A percentile compares a stretch with the other conserved stretches of the same genome.
Conservation (phyloP, 2,888 invertebrate species). For the Ichneumon xanthorius region DNA sequence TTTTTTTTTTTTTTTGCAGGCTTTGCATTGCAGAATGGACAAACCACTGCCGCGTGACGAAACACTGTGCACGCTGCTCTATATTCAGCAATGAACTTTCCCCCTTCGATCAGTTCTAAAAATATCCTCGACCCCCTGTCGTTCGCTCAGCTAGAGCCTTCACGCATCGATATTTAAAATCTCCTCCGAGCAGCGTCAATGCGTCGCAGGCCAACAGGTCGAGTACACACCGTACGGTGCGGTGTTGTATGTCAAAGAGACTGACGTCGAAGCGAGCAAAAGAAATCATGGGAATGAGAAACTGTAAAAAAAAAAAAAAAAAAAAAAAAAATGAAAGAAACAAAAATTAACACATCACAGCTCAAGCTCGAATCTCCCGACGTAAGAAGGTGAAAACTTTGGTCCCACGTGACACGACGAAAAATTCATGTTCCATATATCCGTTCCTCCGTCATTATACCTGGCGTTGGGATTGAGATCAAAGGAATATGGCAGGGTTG, state of each 20-base stretch:
- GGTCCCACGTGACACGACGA: not conserved
- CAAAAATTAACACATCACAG: not conserved
- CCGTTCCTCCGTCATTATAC: conserved; percentile 29
- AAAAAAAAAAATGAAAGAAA: not conserved
- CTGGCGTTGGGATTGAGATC: conserved; percentile 51
- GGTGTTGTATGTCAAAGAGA: not conserved
- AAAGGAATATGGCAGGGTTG: conserved; percentile 41
- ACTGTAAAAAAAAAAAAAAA: not conserved
- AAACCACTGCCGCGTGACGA: not conserved
- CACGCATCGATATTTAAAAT: conserved; percentile 15
- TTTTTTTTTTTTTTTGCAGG: too few relatives aligned
- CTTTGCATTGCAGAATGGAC: not conserved
- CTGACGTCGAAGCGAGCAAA: not conserved
- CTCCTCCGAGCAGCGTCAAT: not conserved
- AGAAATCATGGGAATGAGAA: not conserved
- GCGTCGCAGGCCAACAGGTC: not conserved
- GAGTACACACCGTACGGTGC: not conserved
- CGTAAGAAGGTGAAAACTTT: too few relatives aligned
- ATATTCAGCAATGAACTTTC: not conserved
- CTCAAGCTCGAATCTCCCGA: not conserved
- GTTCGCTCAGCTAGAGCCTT: not conserved
- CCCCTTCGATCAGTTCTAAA: conserved; percentile 6
- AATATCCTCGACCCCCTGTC: conserved; percentile 6
- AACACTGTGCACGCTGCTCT: not conserved
- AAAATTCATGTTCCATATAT: conserved; percentile 21